A percentile compares a stretch with the other conserved stretches of the same genome.
Conservation (phyloP, 2,113 vertebrate species). For the Helogale parvula region DNA sequence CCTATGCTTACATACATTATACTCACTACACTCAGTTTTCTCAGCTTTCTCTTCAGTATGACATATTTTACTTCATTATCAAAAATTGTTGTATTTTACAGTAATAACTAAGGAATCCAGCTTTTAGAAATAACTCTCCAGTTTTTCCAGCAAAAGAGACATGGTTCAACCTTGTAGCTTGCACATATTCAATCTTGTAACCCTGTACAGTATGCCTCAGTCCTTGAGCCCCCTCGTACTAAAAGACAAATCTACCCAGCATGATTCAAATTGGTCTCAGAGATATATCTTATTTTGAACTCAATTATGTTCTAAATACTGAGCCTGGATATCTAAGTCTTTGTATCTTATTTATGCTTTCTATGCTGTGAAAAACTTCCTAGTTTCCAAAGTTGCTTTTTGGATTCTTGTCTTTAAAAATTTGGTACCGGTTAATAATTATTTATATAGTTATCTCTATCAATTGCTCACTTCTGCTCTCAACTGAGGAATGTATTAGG, state of each 20-base stretch:
- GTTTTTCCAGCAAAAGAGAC: neutral
- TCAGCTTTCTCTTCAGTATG: neutral
- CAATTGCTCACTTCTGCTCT: neutral
- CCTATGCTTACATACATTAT: neutral
- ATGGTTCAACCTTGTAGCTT: neutral
- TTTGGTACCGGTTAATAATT: neutral
- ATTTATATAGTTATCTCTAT: neutral
- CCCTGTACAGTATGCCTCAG: neutral
- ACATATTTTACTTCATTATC: neutral
- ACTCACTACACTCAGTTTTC: neutral
- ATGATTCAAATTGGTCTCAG: neutral
- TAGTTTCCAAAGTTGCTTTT: neutral
- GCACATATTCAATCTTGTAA: neutral
- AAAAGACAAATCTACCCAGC: neutral
- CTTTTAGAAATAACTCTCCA: neutral
- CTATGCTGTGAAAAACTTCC: neutral
- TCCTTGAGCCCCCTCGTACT: neutral
- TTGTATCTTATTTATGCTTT: neutral
- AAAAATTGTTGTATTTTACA: neutral
- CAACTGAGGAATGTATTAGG: neutral
- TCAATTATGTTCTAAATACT: neutral
- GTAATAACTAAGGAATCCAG: neutral
- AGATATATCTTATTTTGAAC: neutral
- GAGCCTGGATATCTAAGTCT: neutral
- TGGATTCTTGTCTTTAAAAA: neutral